Conservation (phyloP, 2,888 invertebrate species). For the Philonicus albiceps region DNA sequence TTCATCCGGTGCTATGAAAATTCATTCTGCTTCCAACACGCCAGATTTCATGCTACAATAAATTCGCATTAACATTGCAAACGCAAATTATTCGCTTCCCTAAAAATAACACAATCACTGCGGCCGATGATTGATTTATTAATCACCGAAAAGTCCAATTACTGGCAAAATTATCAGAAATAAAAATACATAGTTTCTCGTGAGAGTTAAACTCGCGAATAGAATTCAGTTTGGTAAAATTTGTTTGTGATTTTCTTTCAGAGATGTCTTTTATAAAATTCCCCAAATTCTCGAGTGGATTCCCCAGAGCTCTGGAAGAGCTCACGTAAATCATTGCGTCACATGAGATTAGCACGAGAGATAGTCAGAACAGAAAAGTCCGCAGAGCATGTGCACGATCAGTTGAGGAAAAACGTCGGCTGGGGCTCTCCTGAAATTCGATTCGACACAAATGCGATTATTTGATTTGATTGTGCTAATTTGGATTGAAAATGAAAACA, state of each 20-base stretch:
- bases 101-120: background rate
- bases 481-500: constrained; percentile 1
- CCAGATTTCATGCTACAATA: background rate
- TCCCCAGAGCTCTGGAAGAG: background rate
- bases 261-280: background rate
- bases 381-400: background rate
- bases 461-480: background rate
- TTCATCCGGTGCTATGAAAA: background rate
- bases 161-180: background rate
- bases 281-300: background rate
- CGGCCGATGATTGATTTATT: background rate
- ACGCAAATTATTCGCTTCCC: background rate
- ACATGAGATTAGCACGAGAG: background rate
- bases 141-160: background rate
- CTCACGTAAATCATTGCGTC: background rate
- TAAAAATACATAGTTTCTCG: background rate
- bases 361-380: background rate
- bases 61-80: background rate
- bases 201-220: background rate
- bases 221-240: background rate
- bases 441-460: constrained; percentile 10
- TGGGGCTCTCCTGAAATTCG: background rate
- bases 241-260: background rate
- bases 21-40: background rate
- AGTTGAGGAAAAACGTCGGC: background rate